Percentiles rank a stretch among this genome's conserved stretches.
These are phyloP conservation scores for Pteromalus puparum DNA, from an alignment of 1,140 invertebrate species.

Conservation along the genomic window DNA sequence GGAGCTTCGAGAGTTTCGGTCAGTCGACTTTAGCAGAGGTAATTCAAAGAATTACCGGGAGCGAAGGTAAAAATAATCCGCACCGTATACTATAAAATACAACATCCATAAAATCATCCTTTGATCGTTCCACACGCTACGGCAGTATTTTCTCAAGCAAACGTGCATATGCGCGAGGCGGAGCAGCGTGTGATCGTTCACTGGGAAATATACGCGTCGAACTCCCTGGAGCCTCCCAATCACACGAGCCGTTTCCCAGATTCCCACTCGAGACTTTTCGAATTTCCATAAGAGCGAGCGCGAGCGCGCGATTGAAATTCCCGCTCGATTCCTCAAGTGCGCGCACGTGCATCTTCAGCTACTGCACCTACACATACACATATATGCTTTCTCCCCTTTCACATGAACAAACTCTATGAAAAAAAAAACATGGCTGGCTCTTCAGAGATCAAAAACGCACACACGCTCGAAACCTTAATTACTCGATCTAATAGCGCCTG, in stretches of 20 bases:
- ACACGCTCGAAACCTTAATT: constrained; percentile 38
- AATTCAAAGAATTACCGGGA: too few species aligned
- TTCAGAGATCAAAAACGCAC: constrained; percentile 46
- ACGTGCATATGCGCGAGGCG: too few species aligned
- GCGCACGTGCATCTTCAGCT: not conserved
- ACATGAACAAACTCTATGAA: not conserved
- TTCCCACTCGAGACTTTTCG: not conserved
- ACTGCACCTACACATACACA: too few species aligned
- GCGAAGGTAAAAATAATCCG: too few species aligned
- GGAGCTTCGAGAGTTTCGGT: too few species aligned
- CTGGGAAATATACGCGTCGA: not conserved
- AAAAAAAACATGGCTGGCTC: constrained; percentile 1
- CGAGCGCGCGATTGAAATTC: not conserved
- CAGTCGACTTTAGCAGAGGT: too few species aligned
- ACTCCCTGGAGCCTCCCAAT: not conserved
- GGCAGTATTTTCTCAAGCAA: too few species aligned
- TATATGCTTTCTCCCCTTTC: too few species aligned
- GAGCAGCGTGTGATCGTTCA: not conserved
- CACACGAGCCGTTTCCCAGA: not conserved
- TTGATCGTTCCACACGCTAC: too few species aligned
- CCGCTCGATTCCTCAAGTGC: constrained; percentile 17
- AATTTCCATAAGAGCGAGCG: not conserved
- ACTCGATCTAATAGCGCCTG: constrained; percentile 39
- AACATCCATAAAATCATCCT: too few species aligned
- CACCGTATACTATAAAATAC: too few species aligned